phyloP scores from a whole-genome alignment of 2,888 invertebrate species.

The Heliconius ethilla region DNA sequence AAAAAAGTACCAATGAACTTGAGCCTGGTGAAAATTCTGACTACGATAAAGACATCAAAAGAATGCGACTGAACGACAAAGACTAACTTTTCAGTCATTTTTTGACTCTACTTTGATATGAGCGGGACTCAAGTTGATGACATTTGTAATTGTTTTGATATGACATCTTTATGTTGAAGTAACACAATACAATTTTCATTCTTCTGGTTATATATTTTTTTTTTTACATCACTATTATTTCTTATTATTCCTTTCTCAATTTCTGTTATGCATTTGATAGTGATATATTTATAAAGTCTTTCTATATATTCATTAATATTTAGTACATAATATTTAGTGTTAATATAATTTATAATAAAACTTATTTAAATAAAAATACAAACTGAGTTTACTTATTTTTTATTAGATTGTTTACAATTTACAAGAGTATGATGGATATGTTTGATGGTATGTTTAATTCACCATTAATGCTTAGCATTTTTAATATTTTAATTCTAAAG shows the following conservation, averaged over 20 bases:
- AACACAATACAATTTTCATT: background rate
- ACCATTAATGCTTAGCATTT: slow-evolving; percentile 2
- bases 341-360: slow-evolving; percentile 1
- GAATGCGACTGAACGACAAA: slow-evolving; percentile 55
- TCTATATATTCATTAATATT: background rate
- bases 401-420: slow-evolving; percentile 12
- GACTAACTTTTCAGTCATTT: slow-evolving; percentile 27
- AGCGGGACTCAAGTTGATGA: slow-evolving; percentile 20
- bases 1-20: slow-evolving; percentile 52
- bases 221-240: background rate
- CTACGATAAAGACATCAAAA: slow-evolving; percentile 59
- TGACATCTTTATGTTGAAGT: slow-evolving; percentile 8
- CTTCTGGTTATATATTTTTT: background rate
- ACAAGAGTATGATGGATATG: background rate
- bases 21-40: slow-evolving; percentile 51
- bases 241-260: background rate
- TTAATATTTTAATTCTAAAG: background rate
- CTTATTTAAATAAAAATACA: slow-evolving; percentile 18
- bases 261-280: slow-evolving; percentile 10
- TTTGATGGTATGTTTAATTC: background rate
- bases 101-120: slow-evolving; percentile 22
- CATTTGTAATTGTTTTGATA: slow-evolving; percentile 1
- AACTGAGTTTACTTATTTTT: slow-evolving; percentile 5
- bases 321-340: slow-evolving; percentile 1
- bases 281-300: background rate